A percentile compares a stretch with the other conserved stretches of the same genome.
Evolutionary conservation across 2,113 vertebrate species (phyloP).

Genomic region (Cariama cristata): DNA sequence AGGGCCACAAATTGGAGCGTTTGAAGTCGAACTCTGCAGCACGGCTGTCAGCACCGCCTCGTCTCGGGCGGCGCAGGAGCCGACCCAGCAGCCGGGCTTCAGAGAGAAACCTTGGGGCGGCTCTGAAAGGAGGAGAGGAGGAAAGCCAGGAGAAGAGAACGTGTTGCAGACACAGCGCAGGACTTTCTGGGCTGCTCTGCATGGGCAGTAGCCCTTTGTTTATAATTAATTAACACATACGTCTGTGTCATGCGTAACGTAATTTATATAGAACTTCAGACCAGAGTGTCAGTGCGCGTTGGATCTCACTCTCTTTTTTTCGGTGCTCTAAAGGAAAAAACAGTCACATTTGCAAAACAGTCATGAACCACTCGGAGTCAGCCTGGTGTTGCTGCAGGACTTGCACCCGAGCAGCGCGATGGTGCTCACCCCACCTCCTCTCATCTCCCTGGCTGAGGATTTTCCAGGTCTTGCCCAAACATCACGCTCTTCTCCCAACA

Average conservation of each 20-base stretch:
- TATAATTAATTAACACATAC: background rate
- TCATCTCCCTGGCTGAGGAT: background rate
- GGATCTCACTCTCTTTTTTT: background rate
- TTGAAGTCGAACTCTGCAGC: background rate
- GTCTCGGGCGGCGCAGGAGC: background rate
- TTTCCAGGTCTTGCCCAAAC: background rate
- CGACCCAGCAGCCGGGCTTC: background rate
- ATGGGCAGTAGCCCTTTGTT: fast-evolving
- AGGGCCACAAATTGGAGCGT: background rate
- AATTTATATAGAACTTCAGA: background rate
- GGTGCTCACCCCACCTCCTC: background rate
- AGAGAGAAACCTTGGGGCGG: background rate
- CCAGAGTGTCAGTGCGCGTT: fast-evolving
- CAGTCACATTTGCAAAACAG: background rate
- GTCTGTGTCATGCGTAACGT: fast-evolving
- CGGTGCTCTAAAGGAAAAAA: background rate
- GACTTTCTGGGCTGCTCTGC: background rate
- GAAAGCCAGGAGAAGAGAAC: background rate
- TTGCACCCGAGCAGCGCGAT: fast-evolving
- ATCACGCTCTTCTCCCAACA: background rate
- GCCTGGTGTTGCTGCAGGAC: background rate
- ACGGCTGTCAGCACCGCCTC: background rate
- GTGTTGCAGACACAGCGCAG: fast-evolving
- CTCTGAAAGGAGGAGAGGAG: background rate
- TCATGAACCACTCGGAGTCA: background rate